Evolutionary conservation across 2,113 vertebrate genomes (phyloP), one percentile per base, ranked within the genome.

Genomic region (Thamnaconus septentrionalis): DNA sequence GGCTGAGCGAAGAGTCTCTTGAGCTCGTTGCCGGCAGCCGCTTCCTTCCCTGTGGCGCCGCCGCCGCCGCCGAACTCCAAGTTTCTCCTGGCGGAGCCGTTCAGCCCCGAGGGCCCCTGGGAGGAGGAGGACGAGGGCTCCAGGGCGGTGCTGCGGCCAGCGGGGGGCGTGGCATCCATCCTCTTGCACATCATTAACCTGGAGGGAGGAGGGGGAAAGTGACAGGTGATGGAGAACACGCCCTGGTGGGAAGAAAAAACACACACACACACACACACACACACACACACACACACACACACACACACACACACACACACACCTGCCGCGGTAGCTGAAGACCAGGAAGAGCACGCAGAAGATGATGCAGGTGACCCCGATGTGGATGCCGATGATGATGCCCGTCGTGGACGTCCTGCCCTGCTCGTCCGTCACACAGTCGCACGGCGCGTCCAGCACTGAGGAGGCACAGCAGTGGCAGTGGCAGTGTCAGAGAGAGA

Each of bases 281-380:
- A 31, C 18, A 31, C 18, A 31, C 18, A 31, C 18, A 31, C 18
- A 31, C 18, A 31, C 18, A 31, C 18, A 31, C 18, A 31, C 18
- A 31, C 18, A 31, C 18, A 31, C 18, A 31, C 18, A 31, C 11
- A 47, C 44, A 9, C 12, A 6, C 44, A 65, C 91, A 42, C 87
- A 98, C 97, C 96, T 96, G 84, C 96, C 94, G 46, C 95, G 92
- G 79, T 98, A 98, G 66, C 96, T 96, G 56, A 98, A 97, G 83
- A 96, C 91, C 42, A 99, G 95, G 88, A 98, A 99, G 12, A 99
- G 94, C 74, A 97, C 91, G 4, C 97, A 99, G 92, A 99, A 96
- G 74, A 99, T 91, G 85, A 98, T 98, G 89, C 97, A 99, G 0
- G 96, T 97, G 88, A 98, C 92, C 0, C 97, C 97, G 0, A 98